Base-by-base conservation (phyloP, 2,888 invertebrate species). In the Agriopis aurantiaria region DNA sequence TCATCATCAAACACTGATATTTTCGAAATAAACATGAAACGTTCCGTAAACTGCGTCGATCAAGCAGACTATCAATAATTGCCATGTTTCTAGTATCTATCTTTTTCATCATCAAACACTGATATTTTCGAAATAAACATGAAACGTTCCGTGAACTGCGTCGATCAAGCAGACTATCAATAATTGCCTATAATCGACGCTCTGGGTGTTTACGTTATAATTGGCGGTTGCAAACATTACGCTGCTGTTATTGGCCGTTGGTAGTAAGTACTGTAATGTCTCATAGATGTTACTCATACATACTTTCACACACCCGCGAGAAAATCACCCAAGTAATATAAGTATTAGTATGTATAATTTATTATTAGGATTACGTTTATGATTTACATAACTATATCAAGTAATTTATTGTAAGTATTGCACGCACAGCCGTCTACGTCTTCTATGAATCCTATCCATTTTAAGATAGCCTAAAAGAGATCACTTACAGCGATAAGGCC, bases 31-130 rank as follows among this genome's bases (percentile, higher is more conserved):
- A 51, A 17, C 51, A 17, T 51, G 51, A 51, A 17, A 8, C 9
- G 23, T 61, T 61, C 51, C 43, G 10, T 14, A 51, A 14, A 61
- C 9, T 7, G 33, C 61, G 6, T 51, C 61, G 12, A 51, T 61
- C 61, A 43, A 40, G 11, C 51, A 12, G 49, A 51, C 51, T 61
- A 51, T 51, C 61, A 61, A 61, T 43, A 43, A 61, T 61, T 51
- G 51, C 51, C 41, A n/a, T n/a, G n/a, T n/a, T n/a, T n/a, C n/a
- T n/a, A n/a, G n/a, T n/a, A n/a, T n/a, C n/a, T n/a, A n/a, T n/a
- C 17, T 17, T 51, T 51, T 17, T 17, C 17, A 51, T 51, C 14
- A 51, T 17, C 17, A 17, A 51, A 7, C 51, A 17, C 3, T 17
- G n/a, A 5, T 8, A 9, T 17, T 17, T 51, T 51, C 14, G 10